These are phyloP conservation scores for Xiphophorus couchianus DNA, from an alignment of 2,113 vertebrate species.

Conservation along the genomic window DNA sequence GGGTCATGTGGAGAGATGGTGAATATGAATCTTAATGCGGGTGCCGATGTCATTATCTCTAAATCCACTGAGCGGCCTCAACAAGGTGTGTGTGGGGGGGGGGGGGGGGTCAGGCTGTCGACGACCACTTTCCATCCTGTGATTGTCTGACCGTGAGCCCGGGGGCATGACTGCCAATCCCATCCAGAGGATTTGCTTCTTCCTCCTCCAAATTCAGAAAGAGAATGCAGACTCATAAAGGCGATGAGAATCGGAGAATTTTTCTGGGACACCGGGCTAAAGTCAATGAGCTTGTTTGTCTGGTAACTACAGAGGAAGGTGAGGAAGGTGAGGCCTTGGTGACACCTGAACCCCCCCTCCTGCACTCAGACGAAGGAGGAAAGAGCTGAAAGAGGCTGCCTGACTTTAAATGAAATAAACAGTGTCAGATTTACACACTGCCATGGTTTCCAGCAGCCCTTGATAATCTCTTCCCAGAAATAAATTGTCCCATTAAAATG, in stretches of 20 bases:
- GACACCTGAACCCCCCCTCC: conserved; percentile 13
- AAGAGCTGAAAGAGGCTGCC: not conserved
- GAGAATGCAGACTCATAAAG: conserved; percentile 72
- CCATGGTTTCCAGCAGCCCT: conserved; percentile 60
- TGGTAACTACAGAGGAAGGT: conserved; percentile 14
- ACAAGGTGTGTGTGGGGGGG: not conserved
- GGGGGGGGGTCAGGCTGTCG: conserved; percentile 40
- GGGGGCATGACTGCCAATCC: conserved; percentile 79
- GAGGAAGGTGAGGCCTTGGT: conserved; percentile 9
- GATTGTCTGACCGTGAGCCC: conserved; percentile 62
- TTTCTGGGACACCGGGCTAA: conserved; percentile 71
- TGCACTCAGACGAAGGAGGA: conserved; percentile 3
- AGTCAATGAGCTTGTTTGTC: conserved; percentile 64
- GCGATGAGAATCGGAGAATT: conserved; percentile 70
- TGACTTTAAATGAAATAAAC: conserved; percentile 64
- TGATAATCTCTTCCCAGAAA: conserved; percentile 73
- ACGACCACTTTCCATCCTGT: conserved; percentile 72
- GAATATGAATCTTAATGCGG: conserved; percentile 75
- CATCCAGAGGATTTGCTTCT: conserved; percentile 73
- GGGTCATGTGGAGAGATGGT: conserved; percentile 70
- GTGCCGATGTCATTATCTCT: conserved; percentile 74
- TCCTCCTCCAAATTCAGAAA: conserved; percentile 72
- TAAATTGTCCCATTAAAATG: conserved; percentile 79
- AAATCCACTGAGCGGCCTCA: conserved; percentile 73
- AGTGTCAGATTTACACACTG: conserved; percentile 68